These are phyloP conservation scores for Lepidurus arcticus DNA, from an alignment of 1,140 invertebrate genomes.

Conservation along the genomic window DNA sequence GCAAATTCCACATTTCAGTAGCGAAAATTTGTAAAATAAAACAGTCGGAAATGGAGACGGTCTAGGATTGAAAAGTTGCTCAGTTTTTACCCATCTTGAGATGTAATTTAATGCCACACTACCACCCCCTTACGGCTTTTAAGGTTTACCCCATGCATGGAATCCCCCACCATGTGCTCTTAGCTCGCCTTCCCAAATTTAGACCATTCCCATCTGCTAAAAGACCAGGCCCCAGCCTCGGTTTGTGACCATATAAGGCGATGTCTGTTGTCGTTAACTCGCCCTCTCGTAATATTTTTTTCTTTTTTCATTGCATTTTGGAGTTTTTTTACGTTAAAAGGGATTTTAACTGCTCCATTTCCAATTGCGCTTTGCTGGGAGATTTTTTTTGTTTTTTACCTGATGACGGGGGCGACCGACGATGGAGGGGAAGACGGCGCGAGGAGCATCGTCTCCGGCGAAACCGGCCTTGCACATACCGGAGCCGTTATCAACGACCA, in stretches of 20 bases:
- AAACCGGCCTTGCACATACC: constrained; percentile 89
- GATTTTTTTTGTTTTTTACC: constrained; percentile 43
- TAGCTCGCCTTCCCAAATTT: background rate
- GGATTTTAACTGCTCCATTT: background rate
- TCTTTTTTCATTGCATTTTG: background rate
- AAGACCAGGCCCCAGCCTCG: background rate
- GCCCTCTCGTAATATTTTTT: background rate
- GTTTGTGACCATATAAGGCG: constrained; percentile 3
- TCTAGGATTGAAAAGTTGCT: background rate
- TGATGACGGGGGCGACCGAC: constrained; percentile 75
- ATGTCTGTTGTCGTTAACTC: background rate
- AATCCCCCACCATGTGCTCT: constrained; percentile 12
- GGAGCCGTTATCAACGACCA: constrained; percentile 84
- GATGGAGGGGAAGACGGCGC: constrained; percentile 83
- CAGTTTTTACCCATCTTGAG: background rate
- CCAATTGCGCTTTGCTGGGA: background rate
- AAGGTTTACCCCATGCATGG: background rate
- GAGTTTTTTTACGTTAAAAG: no score
- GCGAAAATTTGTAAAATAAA: background rate
- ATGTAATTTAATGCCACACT: background rate
- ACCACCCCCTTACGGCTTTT: background rate
- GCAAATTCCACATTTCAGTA: background rate
- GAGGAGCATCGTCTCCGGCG: constrained; percentile 79
- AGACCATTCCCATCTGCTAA: background rate
- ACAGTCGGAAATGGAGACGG: background rate